phyloP scores from a whole-genome alignment of 2,797 vertebrate genomes.

The Leuciscus waleckii region DNA sequence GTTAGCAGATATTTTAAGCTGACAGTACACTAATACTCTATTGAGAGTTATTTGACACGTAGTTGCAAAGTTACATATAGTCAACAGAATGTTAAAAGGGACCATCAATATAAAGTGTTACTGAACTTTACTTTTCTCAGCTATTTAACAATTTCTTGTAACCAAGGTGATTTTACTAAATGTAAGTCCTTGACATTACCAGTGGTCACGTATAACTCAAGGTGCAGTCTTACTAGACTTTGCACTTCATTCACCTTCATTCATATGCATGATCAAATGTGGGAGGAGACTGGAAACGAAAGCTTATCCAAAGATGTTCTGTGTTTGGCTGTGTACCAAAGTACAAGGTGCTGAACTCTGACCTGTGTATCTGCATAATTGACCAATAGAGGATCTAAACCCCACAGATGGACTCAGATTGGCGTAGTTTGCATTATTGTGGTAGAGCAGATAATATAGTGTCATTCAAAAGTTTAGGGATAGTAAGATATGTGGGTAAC shows the following conservation, averaged over 20 bases:
- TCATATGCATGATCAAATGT: slow-evolving; percentile 1
- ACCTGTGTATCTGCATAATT: not conserved
- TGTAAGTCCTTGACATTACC: not conserved
- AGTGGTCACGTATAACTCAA: not conserved
- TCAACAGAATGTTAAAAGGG: too few relatives aligned
- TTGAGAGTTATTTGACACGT: too few relatives aligned
- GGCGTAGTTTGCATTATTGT: not conserved
- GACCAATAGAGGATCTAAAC: not conserved
- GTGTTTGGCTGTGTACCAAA: not conserved
- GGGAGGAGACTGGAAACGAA: not conserved
- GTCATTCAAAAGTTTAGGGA: not conserved
- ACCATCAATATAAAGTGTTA: too few relatives aligned
- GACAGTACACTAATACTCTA: too few relatives aligned
- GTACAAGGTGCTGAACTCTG: not conserved
- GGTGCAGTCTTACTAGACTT: not conserved
- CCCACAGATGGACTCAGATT: not conserved
- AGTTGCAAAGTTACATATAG: too few relatives aligned
- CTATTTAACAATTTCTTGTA: not conserved
- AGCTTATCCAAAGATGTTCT: not conserved
- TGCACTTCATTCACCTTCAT: slow-evolving; percentile 2
- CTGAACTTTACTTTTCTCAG: not conserved
- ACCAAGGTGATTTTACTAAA: not conserved
- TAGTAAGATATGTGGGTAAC: not conserved
- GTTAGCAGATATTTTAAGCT: too few relatives aligned
- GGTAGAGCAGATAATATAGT: not conserved